Evolutionary conservation across 2,797 vertebrate genomes (phyloP), one percentile per base, ranked within the genome.

Genomic region (Liparis tanakae): DNA sequence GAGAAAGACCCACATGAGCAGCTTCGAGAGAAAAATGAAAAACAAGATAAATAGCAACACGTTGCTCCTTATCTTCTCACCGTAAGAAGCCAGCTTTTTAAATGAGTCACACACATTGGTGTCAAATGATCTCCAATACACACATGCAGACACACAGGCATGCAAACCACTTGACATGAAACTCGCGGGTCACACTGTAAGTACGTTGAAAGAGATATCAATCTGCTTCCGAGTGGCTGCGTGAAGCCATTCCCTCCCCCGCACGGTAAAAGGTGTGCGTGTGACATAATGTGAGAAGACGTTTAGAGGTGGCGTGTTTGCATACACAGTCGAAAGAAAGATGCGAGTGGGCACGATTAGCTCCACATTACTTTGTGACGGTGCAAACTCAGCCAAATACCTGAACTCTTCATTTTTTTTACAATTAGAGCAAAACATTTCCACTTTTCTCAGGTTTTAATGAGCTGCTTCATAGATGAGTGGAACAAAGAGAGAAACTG

Each of bases 1-100:
- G 22, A 46, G 74, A 70, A 79, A 67, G 60, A 59, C n/a, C n/a
- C 13, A 33, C 73, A 20, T 55, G 22, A 74, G 43, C 61, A 60
- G 36, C 69, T 60, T 67, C 30, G 3, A 72, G 58, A 39, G 33
- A 39, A 41, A 46, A 36, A 44, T 50, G 68, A 13, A 56, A 61
- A 66, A 50, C 15, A 7, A 46, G 44, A 37, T 59, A 7, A 69
- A 72, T 13, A 14, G 18, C 54, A 59, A 17, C 41, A 14, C 6
- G 58, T 9, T 30, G 39, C 36, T 13, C 5, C 1, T 70, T 36
- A 25, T 44, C 53, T 43, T 43, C 18, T 20, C 20, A 54, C 17
- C 41, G 13, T 2, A 30, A 14, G 51, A 53, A 51, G 25, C 7
- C 17, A 33, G 12, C n/a, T 48, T 59, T 59, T 54, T 9, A 37